Conservation (phyloP, 2,113 vertebrate species). For the Motacilla alba region DNA sequence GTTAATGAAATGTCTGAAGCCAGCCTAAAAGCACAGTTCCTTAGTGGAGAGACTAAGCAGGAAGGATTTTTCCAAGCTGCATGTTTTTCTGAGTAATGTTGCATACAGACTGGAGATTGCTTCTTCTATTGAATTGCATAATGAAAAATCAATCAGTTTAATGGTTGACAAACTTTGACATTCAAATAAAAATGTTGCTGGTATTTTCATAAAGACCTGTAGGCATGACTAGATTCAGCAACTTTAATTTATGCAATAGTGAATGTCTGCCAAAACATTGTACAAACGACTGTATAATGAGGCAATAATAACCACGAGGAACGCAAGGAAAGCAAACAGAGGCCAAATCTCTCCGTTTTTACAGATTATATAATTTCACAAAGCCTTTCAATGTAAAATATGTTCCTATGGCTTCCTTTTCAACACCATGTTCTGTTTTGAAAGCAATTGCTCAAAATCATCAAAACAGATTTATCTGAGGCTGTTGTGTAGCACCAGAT, state of each 20-base stretch:
- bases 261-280: constrained; percentile 71
- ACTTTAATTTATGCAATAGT: constrained; percentile 73
- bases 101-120: constrained; percentile 67
- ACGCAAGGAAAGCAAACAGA: constrained; percentile 10
- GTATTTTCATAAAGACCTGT: constrained; percentile 75
- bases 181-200: constrained; percentile 76
- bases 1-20: constrained; percentile 43
- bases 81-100: constrained; percentile 64
- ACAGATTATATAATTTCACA: constrained; percentile 31
- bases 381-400: constrained; percentile 2
- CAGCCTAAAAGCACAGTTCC: constrained; percentile 17
- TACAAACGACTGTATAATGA: constrained; percentile 73
- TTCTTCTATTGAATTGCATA: constrained; percentile 67
- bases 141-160: constrained; percentile 78
- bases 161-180: constrained; percentile 79
- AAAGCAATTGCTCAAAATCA: constrained; percentile 2
- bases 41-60: constrained; percentile 32
- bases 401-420: constrained; percentile 17
- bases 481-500: background rate
- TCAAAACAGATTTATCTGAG: background rate
- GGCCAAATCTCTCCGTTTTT: constrained; percentile 35
- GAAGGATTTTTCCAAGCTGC: constrained; percentile 44
- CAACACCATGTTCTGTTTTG: background rate
- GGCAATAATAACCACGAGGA: constrained; percentile 60
- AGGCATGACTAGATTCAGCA: constrained; percentile 69